A percentile compares a stretch with the other conserved stretches of the same genome.
Conservation (phyloP, 2,113 vertebrate genomes). For the Syrrhaptes paradoxus region DNA sequence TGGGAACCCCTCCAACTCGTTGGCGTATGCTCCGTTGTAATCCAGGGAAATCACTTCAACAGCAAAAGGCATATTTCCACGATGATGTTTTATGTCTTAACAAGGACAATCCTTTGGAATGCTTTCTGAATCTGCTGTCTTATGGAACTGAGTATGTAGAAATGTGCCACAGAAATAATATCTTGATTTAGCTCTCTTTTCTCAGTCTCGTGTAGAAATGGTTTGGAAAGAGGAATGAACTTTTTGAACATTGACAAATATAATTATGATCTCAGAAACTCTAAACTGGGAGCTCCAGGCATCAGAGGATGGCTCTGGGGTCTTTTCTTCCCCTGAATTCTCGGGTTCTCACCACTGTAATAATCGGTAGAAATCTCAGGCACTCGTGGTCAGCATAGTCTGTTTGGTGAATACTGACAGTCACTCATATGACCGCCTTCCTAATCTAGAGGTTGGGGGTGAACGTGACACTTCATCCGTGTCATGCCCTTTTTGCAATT, state of each 20-base stretch:
- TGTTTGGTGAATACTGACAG: not conserved
- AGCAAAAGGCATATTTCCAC: not conserved
- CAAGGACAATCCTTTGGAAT: not conserved
- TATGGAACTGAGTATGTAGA: not conserved
- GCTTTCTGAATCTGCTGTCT: not conserved
- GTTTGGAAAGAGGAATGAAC: not conserved
- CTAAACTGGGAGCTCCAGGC: not conserved
- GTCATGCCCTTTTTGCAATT: not conserved
- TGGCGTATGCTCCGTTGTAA: not conserved
- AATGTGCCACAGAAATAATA: not conserved
- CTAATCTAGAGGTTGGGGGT: not conserved
- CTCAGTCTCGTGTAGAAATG: not conserved
- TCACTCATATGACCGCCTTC: not conserved
- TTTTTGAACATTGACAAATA: not conserved
- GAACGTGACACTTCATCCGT: not conserved
- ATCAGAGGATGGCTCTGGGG: not conserved
- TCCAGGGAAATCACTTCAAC: conserved; percentile 22
- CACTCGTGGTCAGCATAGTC: accelerated
- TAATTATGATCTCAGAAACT: not conserved
- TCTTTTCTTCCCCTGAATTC: not conserved
- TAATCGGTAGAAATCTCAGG: not conserved
- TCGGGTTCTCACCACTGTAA: not conserved
- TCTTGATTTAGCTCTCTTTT: not conserved
- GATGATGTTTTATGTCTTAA: not conserved
- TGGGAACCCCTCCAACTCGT: conserved; percentile 14